Conservation (phyloP, 2,797 vertebrate species). For the Anas capensis region DNA sequence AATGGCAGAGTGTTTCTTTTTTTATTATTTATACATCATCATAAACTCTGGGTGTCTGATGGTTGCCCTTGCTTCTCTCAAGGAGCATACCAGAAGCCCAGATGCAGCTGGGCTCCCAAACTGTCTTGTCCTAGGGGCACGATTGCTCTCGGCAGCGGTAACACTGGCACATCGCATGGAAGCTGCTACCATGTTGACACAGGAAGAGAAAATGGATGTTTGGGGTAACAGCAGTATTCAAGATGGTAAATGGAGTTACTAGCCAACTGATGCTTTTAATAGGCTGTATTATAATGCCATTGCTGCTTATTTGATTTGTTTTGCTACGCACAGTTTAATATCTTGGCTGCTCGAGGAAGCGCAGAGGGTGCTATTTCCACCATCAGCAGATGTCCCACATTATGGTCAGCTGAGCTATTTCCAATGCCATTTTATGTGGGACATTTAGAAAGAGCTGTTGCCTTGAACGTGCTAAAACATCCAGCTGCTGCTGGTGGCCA, state of each 20-base stretch:
- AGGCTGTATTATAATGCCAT: not conserved
- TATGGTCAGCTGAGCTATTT: not conserved
- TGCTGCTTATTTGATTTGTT: not conserved
- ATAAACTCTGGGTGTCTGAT: not conserved
- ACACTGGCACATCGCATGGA: not conserved
- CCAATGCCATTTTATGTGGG: not conserved
- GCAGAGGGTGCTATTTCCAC: not conserved
- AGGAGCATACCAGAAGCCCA: not conserved
- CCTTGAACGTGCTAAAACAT: not conserved
- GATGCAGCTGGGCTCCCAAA: not conserved
- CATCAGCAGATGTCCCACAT: not conserved
- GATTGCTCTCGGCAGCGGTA: not conserved
- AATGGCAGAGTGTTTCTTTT: not conserved
- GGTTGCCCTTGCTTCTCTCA: not conserved
- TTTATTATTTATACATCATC: not conserved
- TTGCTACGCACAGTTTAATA: not conserved
- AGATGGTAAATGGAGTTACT: not conserved
- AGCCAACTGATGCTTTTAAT: not conserved
- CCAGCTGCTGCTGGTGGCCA: not conserved
- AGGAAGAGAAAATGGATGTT: not conserved
- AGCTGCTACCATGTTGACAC: not conserved
- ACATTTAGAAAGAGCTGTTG: not conserved
- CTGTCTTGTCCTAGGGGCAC: not conserved
- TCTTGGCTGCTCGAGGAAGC: not conserved
- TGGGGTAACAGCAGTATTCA: not conserved